Conservation (phyloP, 2,888 invertebrate species). For the Chelonus formosanus region DNA sequence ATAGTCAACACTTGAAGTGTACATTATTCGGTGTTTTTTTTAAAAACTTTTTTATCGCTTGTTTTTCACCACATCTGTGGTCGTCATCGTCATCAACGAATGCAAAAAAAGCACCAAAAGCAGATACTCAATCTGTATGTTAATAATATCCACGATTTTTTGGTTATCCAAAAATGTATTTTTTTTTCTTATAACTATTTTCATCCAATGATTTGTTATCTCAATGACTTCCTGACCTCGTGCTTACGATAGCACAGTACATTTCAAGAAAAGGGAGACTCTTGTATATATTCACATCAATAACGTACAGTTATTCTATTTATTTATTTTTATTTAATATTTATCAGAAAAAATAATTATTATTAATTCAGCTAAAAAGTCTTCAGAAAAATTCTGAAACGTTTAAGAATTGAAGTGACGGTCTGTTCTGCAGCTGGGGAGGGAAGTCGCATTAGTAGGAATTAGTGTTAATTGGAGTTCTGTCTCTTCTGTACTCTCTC, state of each 20-base stretch:
- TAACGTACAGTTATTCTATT: too few species aligned
- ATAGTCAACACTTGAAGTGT: too few species aligned
- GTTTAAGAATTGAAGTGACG: constrained; percentile 25
- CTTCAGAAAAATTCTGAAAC: constrained; percentile 1
- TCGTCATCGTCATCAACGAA: too few species aligned
- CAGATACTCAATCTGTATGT: too few species aligned
- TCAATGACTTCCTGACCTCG: constrained; percentile 53
- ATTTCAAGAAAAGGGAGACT: constrained; percentile 1
- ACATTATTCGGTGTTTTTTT: too few species aligned
- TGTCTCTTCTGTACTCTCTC: constrained; percentile 26
- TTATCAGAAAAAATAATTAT: too few species aligned
- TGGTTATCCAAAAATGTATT: constrained; percentile 10
- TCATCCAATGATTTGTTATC: constrained; percentile 45
- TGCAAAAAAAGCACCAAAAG: too few species aligned
- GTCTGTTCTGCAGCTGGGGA: constrained; percentile 27
- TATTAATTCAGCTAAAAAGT: too few species aligned
- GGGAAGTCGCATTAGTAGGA: constrained; percentile 56
- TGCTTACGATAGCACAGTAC: constrained; percentile 28
- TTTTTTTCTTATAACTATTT: constrained; percentile 15
- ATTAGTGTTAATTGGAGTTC: constrained; percentile 62
- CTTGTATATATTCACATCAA: too few species aligned
- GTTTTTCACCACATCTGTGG: too few species aligned
- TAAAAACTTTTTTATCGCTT: too few species aligned
- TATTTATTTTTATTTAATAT: too few species aligned
- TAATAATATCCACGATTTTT: not conserved